Conservation (phyloP, 1,140 invertebrate genomes). For the Drosophila saltans region DNA sequence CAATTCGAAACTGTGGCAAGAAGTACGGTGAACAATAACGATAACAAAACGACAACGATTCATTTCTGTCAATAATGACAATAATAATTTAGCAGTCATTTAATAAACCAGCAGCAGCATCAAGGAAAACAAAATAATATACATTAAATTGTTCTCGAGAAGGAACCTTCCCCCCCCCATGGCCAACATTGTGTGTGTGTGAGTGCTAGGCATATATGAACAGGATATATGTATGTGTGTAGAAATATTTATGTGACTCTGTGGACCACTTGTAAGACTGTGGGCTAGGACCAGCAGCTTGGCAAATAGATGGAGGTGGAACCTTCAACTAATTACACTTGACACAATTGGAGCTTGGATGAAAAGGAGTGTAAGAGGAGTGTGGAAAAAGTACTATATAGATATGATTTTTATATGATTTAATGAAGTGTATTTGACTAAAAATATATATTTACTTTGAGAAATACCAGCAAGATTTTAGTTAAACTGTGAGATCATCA, state of each 20-base stretch:
- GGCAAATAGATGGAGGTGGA: background rate
- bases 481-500: background rate
- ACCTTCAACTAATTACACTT: conserved; percentile 46
- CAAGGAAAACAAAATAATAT: conserved; percentile 62
- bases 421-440: background rate
- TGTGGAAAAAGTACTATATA: background rate
- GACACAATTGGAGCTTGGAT: conserved; percentile 28
- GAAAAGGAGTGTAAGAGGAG: background rate
- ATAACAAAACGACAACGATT: conserved; percentile 76
- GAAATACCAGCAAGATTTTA: background rate
- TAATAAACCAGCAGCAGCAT: conserved; percentile 45
- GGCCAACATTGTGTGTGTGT: too few relatives aligned
- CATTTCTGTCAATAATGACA: conserved; percentile 81
- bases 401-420: background rate
- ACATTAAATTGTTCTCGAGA: conserved; percentile 49
- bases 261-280: conserved; percentile 28
- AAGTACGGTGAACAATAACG: conserved; percentile 64
- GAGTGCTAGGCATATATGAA: background rate
- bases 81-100: conserved; percentile 81
- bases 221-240: conserved; percentile 1
- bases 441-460: background rate
- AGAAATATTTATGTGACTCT: conserved; percentile 32
- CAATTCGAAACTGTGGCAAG: conserved; percentile 5
- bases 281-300: background rate
- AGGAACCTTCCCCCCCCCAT: background rate